Conservation (phyloP, 2,113 vertebrate species). For the Cygnus buccinator region DNA sequence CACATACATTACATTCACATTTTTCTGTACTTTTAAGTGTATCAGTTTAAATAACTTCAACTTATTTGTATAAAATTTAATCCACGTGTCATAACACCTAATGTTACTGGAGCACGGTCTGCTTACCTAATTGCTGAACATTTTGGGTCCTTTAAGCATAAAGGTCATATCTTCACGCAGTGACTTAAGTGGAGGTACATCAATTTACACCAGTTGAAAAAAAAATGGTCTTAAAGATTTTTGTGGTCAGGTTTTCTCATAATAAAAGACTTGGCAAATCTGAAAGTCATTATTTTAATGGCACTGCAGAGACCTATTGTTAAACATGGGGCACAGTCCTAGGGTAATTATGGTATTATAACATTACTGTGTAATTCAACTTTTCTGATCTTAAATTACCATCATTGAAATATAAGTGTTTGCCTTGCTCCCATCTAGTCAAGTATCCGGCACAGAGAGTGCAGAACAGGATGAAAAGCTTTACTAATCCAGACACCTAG, state of each 20-base stretch:
- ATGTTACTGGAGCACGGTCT: background rate
- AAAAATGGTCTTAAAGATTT: background rate
- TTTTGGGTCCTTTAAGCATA: slow-evolving; percentile 11
- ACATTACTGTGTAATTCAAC: slow-evolving; percentile 26
- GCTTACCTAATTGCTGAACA: slow-evolving; percentile 26
- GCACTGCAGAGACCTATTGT: slow-evolving; percentile 36
- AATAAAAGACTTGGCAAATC: slow-evolving; percentile 47
- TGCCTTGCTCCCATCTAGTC: background rate
- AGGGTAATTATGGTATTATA: slow-evolving; percentile 17
- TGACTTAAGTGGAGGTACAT: background rate
- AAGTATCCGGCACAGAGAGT: background rate
- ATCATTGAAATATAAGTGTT: background rate
- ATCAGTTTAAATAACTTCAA: background rate
- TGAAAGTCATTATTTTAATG: slow-evolving; percentile 54
- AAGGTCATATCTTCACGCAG: slow-evolving; percentile 13
- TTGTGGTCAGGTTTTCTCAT: slow-evolving; percentile 7
- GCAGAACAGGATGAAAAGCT: background rate
- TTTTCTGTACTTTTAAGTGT: background rate
- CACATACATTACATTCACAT: background rate
- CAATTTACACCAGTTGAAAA: slow-evolving; percentile 23
- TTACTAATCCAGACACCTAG: background rate
- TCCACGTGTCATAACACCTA: background rate
- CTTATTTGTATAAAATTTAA: background rate
- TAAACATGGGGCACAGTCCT: slow-evolving; percentile 30
- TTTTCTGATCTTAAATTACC: slow-evolving; percentile 22